phyloP scores from a whole-genome alignment of 2,888 invertebrate genomes.

The Orthosia gracilis region DNA sequence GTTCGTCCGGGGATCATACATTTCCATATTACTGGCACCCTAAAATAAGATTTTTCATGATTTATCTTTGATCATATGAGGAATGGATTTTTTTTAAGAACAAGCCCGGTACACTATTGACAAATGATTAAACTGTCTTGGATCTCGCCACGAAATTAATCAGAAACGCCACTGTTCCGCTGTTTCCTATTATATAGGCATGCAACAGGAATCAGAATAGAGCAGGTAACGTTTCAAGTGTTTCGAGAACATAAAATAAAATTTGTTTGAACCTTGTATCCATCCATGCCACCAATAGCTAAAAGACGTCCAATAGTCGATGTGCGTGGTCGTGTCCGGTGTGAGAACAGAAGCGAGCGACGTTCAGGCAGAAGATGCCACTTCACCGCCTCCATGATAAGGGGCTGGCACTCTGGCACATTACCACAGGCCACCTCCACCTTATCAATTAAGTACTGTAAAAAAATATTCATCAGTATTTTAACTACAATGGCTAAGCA shows the following conservation, averaged over 20 bases:
- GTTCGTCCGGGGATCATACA: slow-evolving; percentile 96
- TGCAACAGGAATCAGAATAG: too few relatives aligned
- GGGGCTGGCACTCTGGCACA: slow-evolving; percentile 94
- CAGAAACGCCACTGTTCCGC: too few relatives aligned
- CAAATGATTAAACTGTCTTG: too few relatives aligned
- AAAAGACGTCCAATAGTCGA: slow-evolving; percentile 97
- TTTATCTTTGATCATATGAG: background rate
- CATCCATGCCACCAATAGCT: slow-evolving; percentile 98
- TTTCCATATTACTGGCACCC: slow-evolving; percentile 97
- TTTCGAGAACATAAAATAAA: too few relatives aligned
- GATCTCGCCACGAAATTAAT: too few relatives aligned
- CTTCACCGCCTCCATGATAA: slow-evolving; percentile 98
- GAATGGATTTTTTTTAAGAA: too few relatives aligned
- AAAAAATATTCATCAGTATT: slow-evolving; percentile 40
- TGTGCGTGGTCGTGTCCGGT: slow-evolving; percentile 96
- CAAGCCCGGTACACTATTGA: too few relatives aligned
- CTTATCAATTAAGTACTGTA: slow-evolving; percentile 96
- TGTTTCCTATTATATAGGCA: too few relatives aligned
- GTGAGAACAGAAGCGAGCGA: slow-evolving; percentile 94
- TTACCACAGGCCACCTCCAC: slow-evolving; percentile 94
- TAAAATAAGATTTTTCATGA: slow-evolving; percentile 55
- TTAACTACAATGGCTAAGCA: background rate
- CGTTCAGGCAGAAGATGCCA: slow-evolving; percentile 98
- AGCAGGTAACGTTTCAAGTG: too few relatives aligned
- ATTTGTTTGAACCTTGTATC: slow-evolving; percentile 92